These are phyloP conservation scores for Hypanus sabinus DNA, from an alignment of 2,113 vertebrate genomes.

Conservation along the genomic window DNA sequence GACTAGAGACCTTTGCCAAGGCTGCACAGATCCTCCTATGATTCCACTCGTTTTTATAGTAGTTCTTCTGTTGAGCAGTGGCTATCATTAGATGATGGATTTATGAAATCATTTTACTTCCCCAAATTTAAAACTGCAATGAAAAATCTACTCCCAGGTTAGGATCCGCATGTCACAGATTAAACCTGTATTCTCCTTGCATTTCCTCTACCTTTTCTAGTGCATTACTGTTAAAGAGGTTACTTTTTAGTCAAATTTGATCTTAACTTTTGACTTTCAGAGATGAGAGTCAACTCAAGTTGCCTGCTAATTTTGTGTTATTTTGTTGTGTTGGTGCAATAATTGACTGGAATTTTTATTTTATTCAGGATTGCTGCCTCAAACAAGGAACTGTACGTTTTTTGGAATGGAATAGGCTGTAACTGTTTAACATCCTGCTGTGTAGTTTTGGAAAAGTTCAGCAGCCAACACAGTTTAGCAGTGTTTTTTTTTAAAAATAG, in stretches of 20 bases:
- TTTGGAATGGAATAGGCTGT: constrained; percentile 4
- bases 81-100: background rate
- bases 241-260: background rate
- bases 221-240: background rate
- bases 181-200: background rate
- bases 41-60: background rate
- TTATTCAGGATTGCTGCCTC: background rate
- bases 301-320: background rate
- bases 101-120: too few relatives aligned
- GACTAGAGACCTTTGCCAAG: background rate
- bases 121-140: background rate
- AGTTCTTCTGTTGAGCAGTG: background rate
- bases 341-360: background rate
- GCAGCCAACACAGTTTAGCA: constrained; percentile 21
- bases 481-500: background rate
- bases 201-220: background rate
- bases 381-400: background rate
- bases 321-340: background rate
- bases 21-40: background rate
- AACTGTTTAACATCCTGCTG: background rate
- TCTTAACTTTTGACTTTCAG: background rate
- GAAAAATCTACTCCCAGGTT: background rate
- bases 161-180: background rate
- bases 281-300: background rate
- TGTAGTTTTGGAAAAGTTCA: background rate